A percentile compares a stretch with the other conserved stretches of the same genome.
Evolutionary conservation across 2,888 invertebrate species (phyloP).

Genomic region (Nebria brevicollis): DNA sequence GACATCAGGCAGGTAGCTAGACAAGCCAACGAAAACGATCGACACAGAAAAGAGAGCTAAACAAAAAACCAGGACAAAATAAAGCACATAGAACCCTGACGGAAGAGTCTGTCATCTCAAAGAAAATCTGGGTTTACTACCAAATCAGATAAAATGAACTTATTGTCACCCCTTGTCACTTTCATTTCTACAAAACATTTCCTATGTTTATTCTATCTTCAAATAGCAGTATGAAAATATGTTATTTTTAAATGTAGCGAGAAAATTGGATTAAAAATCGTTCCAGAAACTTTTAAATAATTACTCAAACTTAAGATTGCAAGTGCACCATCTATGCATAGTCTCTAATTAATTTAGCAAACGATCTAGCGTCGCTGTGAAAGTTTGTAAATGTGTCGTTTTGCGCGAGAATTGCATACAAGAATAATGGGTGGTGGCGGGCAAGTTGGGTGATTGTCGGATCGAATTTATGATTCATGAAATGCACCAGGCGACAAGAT

Average conservation of each 20-base stretch:
- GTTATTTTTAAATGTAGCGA: too few relatives aligned
- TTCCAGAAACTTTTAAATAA: neutral
- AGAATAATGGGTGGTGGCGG: neutral
- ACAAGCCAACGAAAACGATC: neutral
- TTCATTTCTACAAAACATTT: neutral
- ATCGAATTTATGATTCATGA: slow-evolving; percentile 34
- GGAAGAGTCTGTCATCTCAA: neutral
- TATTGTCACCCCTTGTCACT: neutral
- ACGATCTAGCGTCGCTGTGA: neutral
- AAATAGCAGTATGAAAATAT: too few relatives aligned
- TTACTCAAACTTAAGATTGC: neutral
- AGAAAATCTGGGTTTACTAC: neutral
- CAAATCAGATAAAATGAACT: neutral
- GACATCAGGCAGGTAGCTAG: neutral
- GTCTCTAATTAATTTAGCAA: neutral
- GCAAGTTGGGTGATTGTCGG: neutral
- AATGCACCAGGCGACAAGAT: neutral
- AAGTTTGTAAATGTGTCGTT: neutral
- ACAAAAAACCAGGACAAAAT: neutral
- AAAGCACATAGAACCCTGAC: neutral
- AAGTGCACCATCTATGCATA: neutral
- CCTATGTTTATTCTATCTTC: too few relatives aligned
- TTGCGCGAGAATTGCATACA: neutral
- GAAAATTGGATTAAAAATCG: too few relatives aligned
- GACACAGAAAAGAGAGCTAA: neutral